Evolutionary conservation across 2,888 invertebrate species (phyloP).

Genomic region (Amiota minor): DNA sequence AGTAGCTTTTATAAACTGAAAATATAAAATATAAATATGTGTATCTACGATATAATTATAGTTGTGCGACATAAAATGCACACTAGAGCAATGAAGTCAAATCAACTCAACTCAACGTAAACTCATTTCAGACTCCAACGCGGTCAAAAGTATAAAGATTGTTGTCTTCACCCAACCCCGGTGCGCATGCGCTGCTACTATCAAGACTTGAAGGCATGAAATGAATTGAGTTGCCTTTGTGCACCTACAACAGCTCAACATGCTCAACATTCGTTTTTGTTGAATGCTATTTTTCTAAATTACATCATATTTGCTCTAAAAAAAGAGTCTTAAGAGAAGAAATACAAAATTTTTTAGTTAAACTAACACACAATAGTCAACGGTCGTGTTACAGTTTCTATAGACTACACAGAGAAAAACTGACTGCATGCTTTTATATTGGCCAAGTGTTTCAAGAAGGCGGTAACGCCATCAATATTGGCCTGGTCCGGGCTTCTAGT

Average conservation of each 20-base stretch:
- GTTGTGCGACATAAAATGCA: no score
- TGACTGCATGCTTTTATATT: background rate
- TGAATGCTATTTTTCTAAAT: constrained; percentile 11
- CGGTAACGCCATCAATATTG: background rate
- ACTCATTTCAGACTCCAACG: no score
- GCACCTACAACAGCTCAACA: constrained; percentile 21
- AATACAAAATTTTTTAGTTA: background rate
- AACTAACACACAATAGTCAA: background rate
- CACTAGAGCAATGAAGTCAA: no score
- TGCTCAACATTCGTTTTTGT: constrained; percentile 35
- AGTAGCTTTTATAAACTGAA: no score
- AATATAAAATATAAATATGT: constrained; percentile 12
- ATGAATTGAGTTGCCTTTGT: background rate
- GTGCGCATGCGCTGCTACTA: background rate
- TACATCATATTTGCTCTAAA: constrained; percentile 15
- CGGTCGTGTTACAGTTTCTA: constrained; percentile 13
- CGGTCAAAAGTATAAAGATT: constrained; percentile 30
- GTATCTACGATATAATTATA: no score
- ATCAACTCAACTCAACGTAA: no score
- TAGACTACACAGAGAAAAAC: background rate
- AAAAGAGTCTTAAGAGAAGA: background rate
- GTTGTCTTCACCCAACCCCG: constrained; percentile 9
- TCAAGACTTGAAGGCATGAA: background rate
- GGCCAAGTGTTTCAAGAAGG: background rate
- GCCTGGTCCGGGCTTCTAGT: background rate